Evolutionary conservation across 2,797 vertebrate species (phyloP).

Genomic region (Sebastes elongatus): DNA sequence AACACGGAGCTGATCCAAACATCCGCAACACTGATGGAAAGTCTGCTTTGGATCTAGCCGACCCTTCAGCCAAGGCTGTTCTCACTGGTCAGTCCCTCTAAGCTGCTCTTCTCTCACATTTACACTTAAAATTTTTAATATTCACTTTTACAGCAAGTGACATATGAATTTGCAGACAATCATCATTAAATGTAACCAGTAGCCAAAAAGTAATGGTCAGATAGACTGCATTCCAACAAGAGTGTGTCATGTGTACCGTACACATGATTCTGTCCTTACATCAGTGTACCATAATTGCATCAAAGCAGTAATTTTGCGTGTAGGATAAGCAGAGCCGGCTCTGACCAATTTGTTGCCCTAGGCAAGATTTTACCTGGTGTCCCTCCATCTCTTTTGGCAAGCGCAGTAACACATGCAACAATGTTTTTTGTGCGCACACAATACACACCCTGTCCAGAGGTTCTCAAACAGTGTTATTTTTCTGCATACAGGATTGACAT

Average conservation of each 20-base stretch:
- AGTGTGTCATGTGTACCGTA: not conserved
- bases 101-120: not conserved
- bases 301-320: not conserved
- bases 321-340: too few relatives aligned
- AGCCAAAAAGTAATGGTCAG: not conserved
- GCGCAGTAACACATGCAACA: too few relatives aligned
- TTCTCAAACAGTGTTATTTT: too few relatives aligned
- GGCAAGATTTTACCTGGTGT: too few relatives aligned
- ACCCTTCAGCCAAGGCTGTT: conserved; percentile 96
- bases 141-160: not conserved
- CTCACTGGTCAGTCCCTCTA: conserved; percentile 89
- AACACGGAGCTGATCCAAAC: conserved; percentile 98
- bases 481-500: too few relatives aligned
- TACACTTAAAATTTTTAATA: not conserved
- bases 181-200: not conserved
- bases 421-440: too few relatives aligned
- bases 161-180: not conserved
- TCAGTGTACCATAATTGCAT: not conserved
- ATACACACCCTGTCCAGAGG: too few relatives aligned
- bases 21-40: conserved; percentile 99
- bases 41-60: conserved; percentile 95
- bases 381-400: too few relatives aligned
- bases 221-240: not conserved
- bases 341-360: too few relatives aligned
- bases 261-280: not conserved